Base-by-base conservation (phyloP, 2,797 vertebrate genomes). In the Prionace glauca region DNA sequence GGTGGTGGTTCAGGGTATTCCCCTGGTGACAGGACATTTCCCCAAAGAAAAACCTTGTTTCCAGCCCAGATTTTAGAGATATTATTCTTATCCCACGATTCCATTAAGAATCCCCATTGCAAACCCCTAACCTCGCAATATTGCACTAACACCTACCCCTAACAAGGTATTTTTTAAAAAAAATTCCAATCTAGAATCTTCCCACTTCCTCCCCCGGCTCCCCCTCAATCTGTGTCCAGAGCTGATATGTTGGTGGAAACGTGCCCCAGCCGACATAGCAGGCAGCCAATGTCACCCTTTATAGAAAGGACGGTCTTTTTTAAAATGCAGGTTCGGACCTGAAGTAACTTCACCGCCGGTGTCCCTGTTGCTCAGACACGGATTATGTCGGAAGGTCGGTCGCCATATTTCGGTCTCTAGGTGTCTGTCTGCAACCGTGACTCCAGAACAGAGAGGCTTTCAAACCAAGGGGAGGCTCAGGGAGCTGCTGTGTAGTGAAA, bases 361-460 rank as follows among this genome's bases (percentile, higher is more conserved):
- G 62, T 67, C 90, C 62, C 90, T 92, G 62, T 92, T 92, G 90
- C 90, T 92, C 90, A 92, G 62, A 24, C 62, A 36, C 62, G n/a
- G 90, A 41, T 8, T 92, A 65, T 67, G 18, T 92, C 69, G 29
- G 88, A 62, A 60, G 88, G 29, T 24, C 67, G 93, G 69, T 45
- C 93, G 93, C 93, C 93, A 94, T 94, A 94, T 74, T 94, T 29
- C 36, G 92, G n/a, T 94, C 92, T 94, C 67, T 24, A 50, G n/a
- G 92, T 94, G 41, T 94, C 41, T 69, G 92, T 72, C 92, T 94
- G 93, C 45, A 56, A 56, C 12, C 16, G 92, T 93, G 92, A 72
- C 65, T 94, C 92, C 26, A 74, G 26, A 74, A 71, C 29, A 74
- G n/a, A 8, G 22, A 69, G 8, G 90, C 62, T 69, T 69, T 69